phyloP scores from a whole-genome alignment of 2,888 invertebrate genomes.

The Torymus aiolomorphi region DNA sequence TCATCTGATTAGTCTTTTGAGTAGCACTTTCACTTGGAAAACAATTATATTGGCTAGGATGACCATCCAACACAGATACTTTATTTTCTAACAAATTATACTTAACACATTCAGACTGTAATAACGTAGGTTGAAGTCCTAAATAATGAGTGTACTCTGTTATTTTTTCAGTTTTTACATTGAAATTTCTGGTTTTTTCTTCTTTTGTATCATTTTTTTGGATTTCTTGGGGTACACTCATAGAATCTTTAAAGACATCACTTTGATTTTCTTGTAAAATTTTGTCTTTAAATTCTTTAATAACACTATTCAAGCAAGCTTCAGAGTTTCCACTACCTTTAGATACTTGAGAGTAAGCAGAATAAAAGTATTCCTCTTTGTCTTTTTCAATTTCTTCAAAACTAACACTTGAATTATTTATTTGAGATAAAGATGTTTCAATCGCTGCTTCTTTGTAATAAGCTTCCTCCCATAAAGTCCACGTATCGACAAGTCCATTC shows the following conservation, averaged over 20 bases:
- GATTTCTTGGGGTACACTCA: background rate
- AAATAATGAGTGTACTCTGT: conserved; percentile 84
- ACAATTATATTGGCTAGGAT: conserved; percentile 83
- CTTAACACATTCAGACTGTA: conserved; percentile 50
- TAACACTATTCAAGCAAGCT: conserved; percentile 61
- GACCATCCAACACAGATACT: conserved; percentile 81
- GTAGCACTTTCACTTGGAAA: conserved; percentile 63
- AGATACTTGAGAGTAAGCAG: conserved; percentile 54
- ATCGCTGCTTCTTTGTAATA: conserved; percentile 60
- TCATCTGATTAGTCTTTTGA: background rate
- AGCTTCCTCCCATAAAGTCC: conserved; percentile 63
- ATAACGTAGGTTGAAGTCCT: conserved; percentile 78
- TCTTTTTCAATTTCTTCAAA: conserved; percentile 56
- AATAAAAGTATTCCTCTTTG: conserved; percentile 57
- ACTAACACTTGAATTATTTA: conserved; percentile 48
- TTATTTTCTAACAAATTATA: conserved; percentile 79
- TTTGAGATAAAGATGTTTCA: conserved; percentile 50
- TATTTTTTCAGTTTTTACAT: conserved; percentile 69
- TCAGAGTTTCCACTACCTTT: conserved; percentile 55
- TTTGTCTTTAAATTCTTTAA: conserved; percentile 71
- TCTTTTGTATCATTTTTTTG: conserved; percentile 51
- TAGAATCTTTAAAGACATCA: conserved; percentile 29
- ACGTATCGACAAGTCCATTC: conserved; percentile 67
- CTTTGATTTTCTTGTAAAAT: conserved; percentile 65
- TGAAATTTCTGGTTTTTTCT: conserved; percentile 57